A percentile compares a stretch with the other conserved stretches of the same genome.
phyloP scores from a whole-genome alignment of 2,888 invertebrate genomes.

The Hirtodrosophila duncani region DNA sequence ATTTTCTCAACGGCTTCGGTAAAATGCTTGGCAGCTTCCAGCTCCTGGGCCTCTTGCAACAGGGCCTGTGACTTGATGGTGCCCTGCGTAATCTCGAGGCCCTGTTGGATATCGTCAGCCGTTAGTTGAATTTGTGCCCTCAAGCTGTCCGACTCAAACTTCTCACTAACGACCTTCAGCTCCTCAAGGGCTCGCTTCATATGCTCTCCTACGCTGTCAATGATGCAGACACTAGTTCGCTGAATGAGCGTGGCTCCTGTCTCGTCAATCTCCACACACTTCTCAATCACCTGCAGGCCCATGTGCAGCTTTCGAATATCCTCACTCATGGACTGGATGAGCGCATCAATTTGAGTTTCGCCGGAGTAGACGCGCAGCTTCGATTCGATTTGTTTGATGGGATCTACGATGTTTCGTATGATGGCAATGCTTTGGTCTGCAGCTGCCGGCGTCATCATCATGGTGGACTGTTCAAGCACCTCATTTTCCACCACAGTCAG shows the following conservation, averaged over 20 bases:
- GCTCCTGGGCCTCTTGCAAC: slow-evolving; percentile 79
- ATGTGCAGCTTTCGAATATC: slow-evolving; percentile 83
- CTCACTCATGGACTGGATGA: slow-evolving; percentile 81
- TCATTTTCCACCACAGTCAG: slow-evolving; percentile 83
- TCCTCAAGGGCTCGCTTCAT: slow-evolving; percentile 80
- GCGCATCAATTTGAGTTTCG: slow-evolving; percentile 75
- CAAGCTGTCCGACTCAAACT: slow-evolving; percentile 79
- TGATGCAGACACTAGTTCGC: slow-evolving; percentile 83
- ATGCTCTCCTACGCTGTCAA: slow-evolving; percentile 81
- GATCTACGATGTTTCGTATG: slow-evolving; percentile 82
- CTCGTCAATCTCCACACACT: slow-evolving; percentile 84
- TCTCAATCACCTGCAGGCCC: slow-evolving; percentile 83
- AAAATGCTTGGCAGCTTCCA: slow-evolving; percentile 77
- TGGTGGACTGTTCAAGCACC: slow-evolving; percentile 82
- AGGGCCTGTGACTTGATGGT: slow-evolving; percentile 81
- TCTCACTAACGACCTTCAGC: slow-evolving; percentile 79
- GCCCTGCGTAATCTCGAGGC: slow-evolving; percentile 80
- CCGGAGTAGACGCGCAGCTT: slow-evolving; percentile 80
- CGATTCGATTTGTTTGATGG: slow-evolving; percentile 83
- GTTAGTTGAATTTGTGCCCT: slow-evolving; percentile 79
- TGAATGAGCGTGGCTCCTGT: slow-evolving; percentile 84
- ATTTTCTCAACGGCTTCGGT: slow-evolving; percentile 76
- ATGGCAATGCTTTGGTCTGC: slow-evolving; percentile 84
- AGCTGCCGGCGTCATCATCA: slow-evolving; percentile 84
- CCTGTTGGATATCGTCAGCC: slow-evolving; percentile 79